Evolutionary conservation across 2,888 invertebrate genomes (phyloP), one percentile per base, ranked within the genome.

Genomic region (Rapana venosa): DNA sequence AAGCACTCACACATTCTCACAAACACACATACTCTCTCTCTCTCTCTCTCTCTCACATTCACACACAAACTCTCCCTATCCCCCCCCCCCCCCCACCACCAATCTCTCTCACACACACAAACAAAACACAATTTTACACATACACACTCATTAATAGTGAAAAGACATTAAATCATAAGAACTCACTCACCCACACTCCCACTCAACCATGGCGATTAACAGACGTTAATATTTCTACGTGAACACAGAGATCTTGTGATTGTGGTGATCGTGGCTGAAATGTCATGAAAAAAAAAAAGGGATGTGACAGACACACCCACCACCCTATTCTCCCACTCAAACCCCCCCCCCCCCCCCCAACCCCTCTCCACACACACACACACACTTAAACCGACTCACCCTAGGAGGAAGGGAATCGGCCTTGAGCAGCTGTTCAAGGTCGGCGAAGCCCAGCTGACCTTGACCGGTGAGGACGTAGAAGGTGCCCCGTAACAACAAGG

Each of bases 401-500:
- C 56, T 36, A 22, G 83, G 88, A 30, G 11, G 30, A 11, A 74
- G 30, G 17, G n/a, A 17, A 0, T 89, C 74, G 0, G 30, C 20
- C 22, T 90, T 90, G 77, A 95, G 91, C 1, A 95, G 90, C 61
- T 90, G 89, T 77, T 97, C 97, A 94, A 98, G 97, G 94, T 97
- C 97, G 13, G 91, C 90, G 13, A 94, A 86, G 6, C 96, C 96
- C 87, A 93, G 93, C 36, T 94, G 93, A 11, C 92, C 92, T 90
- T 95, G 94, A 8, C 98, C 98, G 77, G 97, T 97, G 61, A 99
- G 96, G 90, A 98, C 97, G 95, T 98, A 97, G 96, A 99, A 98
- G 35, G 98, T 98, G 74, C 98, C 98, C 90, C 98, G 97, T 92
- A 99, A 96, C n/a, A 98, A 97, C 91, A 97, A 96, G 0, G 98